phyloP scores from a whole-genome alignment of 2,113 vertebrate genomes.

The Percina caprodes region DNA sequence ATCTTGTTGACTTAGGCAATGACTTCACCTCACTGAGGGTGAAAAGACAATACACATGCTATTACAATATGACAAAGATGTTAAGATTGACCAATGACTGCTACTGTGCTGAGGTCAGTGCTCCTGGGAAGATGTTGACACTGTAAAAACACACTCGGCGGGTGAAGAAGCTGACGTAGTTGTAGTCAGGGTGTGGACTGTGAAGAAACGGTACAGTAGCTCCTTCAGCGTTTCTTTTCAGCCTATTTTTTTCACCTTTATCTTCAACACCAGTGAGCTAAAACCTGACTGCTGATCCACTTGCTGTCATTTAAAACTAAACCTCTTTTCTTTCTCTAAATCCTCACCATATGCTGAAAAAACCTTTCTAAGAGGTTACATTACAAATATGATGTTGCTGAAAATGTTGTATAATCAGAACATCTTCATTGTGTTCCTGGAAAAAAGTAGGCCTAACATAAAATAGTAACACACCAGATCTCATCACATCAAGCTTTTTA shows the following conservation, averaged over 20 bases:
- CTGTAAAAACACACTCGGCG: background rate
- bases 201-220: background rate
- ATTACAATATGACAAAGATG: background rate
- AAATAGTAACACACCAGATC: background rate
- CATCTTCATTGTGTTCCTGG: background rate
- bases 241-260: background rate
- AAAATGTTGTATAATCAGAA: background rate
- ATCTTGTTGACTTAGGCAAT: conserved; percentile 35
- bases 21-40: conserved; percentile 43
- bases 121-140: conserved; percentile 35
- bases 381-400: background rate
- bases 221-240: background rate
- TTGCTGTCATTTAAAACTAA: conserved; percentile 2
- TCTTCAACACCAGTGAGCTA: background rate
- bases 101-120: conserved; percentile 28
- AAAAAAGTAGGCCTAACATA: background rate
- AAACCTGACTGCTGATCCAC: background rate
- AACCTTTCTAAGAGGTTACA: background rate
- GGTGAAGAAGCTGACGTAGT: conserved; percentile 24
- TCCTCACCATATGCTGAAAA: conserved; percentile 19
- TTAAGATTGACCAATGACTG: conserved; percentile 21
- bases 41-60: conserved; percentile 5
- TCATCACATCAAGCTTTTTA: background rate
- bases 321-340: conserved; percentile 13
- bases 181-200: conserved; percentile 40